Conservation (phyloP, 2,888 invertebrate species). For the Gandaritis pyraliata region DNA sequence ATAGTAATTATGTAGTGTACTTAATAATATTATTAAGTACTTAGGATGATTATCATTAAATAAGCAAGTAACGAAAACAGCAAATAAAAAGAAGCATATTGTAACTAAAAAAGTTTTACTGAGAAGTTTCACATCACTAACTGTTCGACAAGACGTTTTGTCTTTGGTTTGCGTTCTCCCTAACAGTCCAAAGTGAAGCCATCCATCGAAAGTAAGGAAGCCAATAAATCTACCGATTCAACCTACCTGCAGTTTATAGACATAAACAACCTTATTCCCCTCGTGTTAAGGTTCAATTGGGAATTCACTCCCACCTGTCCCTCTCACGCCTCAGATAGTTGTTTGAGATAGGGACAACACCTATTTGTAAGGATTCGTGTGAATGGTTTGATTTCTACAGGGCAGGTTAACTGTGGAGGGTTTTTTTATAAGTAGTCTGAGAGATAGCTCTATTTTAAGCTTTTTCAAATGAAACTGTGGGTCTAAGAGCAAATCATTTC, state of each 20-base stretch:
- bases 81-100: too few relatives aligned
- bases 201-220: constrained; percentile 68
- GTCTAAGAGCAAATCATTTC: too few relatives aligned
- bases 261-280: constrained; percentile 60
- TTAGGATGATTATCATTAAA: too few relatives aligned
- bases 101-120: too few relatives aligned
- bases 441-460: constrained; percentile 20
- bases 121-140: too few relatives aligned
- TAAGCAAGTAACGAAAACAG: too few relatives aligned
- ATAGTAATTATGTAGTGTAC: too few relatives aligned
- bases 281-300: constrained; percentile 63
- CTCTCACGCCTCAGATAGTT: constrained; percentile 53
- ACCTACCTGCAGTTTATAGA: constrained; percentile 50
- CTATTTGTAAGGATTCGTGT: constrained; percentile 55
- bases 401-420: constrained; percentile 49
- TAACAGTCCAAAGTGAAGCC: constrained; percentile 46
- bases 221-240: constrained; percentile 73
- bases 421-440: constrained; percentile 24
- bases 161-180: too few relatives aligned
- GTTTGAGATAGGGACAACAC: constrained; percentile 59
- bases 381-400: constrained; percentile 59
- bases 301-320: constrained; percentile 54
- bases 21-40: too few relatives aligned
- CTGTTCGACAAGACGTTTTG: too few relatives aligned
- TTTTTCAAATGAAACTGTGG: neutral